Evolutionary conservation across 2,888 invertebrate genomes (phyloP).

Genomic region (Onchidella celtica): DNA sequence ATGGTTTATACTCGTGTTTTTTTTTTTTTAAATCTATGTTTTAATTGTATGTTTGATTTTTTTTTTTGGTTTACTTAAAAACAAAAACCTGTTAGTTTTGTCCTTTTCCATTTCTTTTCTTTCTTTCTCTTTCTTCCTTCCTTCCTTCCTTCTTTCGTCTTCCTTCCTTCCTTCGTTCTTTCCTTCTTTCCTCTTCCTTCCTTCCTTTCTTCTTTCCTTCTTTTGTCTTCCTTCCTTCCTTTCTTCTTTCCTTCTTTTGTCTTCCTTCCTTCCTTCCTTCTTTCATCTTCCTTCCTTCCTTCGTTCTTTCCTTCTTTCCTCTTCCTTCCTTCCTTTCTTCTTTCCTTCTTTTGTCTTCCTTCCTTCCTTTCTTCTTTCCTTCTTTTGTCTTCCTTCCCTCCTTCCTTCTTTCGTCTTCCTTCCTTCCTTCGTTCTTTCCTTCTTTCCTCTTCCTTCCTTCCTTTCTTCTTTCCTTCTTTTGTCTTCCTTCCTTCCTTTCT

Average conservation of each 20-base stretch:
- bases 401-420: not conserved
- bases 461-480: too few species aligned
- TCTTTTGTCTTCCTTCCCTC: not conserved
- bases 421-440: not conserved
- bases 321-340: not conserved
- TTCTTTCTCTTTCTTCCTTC: not conserved
- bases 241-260: not conserved
- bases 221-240: not conserved
- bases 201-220: constrained; percentile 1
- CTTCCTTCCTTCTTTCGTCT: not conserved
- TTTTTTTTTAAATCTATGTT: not conserved
- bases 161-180: not conserved
- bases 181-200: constrained; percentile 1
- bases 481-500: not conserved
- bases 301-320: too few species aligned
- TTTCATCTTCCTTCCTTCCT: too few species aligned
- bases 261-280: not conserved
- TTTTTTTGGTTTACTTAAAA: not conserved
- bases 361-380: constrained; percentile 1
- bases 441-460: too few species aligned
- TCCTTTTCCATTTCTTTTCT: not conserved
- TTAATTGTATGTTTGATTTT: not conserved
- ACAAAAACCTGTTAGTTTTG: not conserved
- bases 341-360: not conserved
- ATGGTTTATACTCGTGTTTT: too few species aligned